Percentiles rank a stretch among this genome's conserved stretches.
phyloP scores from a whole-genome alignment of 1,140 invertebrate genomes.

The Pomacea maculata region DNA sequence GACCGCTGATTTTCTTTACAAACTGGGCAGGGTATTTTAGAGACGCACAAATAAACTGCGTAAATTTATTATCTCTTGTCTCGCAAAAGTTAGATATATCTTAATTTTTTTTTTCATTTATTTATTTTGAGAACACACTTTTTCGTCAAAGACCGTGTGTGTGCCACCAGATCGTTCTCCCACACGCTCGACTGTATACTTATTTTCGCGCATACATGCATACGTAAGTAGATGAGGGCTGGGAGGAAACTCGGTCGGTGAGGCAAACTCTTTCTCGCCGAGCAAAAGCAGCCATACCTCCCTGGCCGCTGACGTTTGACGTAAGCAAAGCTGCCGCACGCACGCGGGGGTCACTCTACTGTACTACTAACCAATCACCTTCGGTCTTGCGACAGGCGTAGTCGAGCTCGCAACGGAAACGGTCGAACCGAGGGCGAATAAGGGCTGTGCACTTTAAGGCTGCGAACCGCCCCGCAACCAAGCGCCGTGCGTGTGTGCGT shows the following conservation, averaged over 20 bases:
- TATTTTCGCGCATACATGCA: not conserved
- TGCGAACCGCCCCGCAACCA: not conserved
- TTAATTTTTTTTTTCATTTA: too few species aligned
- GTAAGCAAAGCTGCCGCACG: slow-evolving; percentile 9
- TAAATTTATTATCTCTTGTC: too few species aligned
- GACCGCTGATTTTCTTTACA: too few species aligned
- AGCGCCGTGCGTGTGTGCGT: too few species aligned
- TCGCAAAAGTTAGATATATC: too few species aligned
- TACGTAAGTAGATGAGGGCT: not conserved
- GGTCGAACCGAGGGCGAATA: not conserved
- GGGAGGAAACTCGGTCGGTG: slow-evolving; percentile 17
- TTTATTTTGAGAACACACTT: too few species aligned
- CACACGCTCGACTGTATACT: too few species aligned
- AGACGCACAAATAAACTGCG: too few species aligned
- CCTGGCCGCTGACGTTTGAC: slow-evolving; percentile 10
- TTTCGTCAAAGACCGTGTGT: too few species aligned
- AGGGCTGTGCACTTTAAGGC: slow-evolving; percentile 17
- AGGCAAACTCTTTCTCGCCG: not conserved
- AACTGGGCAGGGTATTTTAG: too few species aligned
- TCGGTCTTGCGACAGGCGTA: not conserved
- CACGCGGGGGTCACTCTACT: slow-evolving; percentile 17
- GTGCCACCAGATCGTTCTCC: too few species aligned
- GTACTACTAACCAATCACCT: slow-evolving; percentile 19
- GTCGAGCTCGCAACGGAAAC: slow-evolving; percentile 1
- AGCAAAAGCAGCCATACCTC: not conserved